phyloP scores from a whole-genome alignment of 1,140 invertebrate genomes.

The Sesamia nonagrioides region DNA sequence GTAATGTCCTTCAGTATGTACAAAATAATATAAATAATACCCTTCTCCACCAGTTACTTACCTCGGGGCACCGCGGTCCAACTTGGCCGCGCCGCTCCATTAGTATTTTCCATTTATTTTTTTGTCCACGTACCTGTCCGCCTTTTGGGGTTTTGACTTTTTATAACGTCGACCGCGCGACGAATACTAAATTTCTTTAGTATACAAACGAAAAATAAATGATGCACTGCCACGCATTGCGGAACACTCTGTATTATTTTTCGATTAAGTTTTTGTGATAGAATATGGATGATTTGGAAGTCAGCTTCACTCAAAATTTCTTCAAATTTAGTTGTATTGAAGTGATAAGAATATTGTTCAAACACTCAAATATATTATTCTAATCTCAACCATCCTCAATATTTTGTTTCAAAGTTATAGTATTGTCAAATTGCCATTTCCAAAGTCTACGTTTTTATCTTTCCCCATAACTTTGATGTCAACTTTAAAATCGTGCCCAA shows the following conservation, averaged over 20 bases:
- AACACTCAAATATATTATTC: neutral
- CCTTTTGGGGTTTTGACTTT: conserved; percentile 82
- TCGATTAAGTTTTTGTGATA: conserved; percentile 72
- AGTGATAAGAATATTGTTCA: conserved; percentile 1
- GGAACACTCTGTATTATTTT: conserved; percentile 75
- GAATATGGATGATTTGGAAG: neutral
- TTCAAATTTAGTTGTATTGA: neutral
- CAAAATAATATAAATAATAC: neutral
- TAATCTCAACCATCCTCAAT: no score
- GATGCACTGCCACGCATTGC: conserved; percentile 63
- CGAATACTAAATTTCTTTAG: conserved; percentile 85
- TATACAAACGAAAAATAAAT: conserved; percentile 83
- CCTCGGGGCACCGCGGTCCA: conserved; percentile 68
- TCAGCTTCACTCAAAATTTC: conserved; percentile 1
- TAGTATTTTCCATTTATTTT: conserved; percentile 88
- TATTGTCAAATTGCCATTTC: neutral
- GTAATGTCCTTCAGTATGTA: neutral
- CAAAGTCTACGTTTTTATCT: neutral
- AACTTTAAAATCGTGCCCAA: neutral
- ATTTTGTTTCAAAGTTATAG: neutral
- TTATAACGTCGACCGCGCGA: conserved; percentile 77
- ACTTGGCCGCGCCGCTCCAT: conserved; percentile 83
- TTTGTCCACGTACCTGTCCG: conserved; percentile 86
- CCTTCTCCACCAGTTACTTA: conserved; percentile 62
- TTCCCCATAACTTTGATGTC: neutral